Conservation (phyloP, 2,888 invertebrate genomes). For the Seira sanloemensis region DNA sequence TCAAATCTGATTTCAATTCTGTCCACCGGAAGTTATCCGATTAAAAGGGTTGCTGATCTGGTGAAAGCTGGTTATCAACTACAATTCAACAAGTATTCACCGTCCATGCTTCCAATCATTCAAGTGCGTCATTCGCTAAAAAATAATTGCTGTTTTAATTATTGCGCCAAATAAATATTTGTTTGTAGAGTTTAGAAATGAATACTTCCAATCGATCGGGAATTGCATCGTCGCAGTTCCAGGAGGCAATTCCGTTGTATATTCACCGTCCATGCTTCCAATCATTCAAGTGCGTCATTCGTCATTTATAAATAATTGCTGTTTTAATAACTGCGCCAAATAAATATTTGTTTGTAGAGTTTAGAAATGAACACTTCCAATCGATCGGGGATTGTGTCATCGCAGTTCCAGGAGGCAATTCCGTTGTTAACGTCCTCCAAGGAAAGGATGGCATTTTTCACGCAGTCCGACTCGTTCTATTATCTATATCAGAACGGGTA, state of each 20-base stretch:
- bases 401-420: not conserved
- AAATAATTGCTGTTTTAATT: too few relatives aligned
- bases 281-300: not conserved
- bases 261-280: slow-evolving; percentile 9
- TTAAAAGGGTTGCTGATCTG: not conserved
- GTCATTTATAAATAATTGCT: too few relatives aligned
- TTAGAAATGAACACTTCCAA: too few relatives aligned
- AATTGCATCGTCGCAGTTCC: too few relatives aligned
- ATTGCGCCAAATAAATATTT: too few relatives aligned
- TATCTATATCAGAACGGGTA: slow-evolving; percentile 1
- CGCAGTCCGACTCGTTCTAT: not conserved
- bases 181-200: too few relatives aligned
- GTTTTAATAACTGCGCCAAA: too few relatives aligned
- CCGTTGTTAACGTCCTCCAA: not conserved
- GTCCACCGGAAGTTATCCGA: not conserved
- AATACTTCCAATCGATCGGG: too few relatives aligned
- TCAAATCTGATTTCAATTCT: slow-evolving; percentile 16
- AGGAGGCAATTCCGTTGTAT: not conserved
- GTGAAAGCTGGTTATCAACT: not conserved
- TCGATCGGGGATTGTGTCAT: too few relatives aligned
- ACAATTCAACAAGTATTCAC: not conserved
- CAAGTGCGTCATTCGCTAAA: not conserved
- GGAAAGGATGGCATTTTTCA: not conserved
- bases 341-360: too few relatives aligned
- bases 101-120: slow-evolving; percentile 8